These are phyloP conservation scores for Acanthococcus lagerstroemiae DNA, from an alignment of 2,888 invertebrate genomes.

Conservation along the genomic window DNA sequence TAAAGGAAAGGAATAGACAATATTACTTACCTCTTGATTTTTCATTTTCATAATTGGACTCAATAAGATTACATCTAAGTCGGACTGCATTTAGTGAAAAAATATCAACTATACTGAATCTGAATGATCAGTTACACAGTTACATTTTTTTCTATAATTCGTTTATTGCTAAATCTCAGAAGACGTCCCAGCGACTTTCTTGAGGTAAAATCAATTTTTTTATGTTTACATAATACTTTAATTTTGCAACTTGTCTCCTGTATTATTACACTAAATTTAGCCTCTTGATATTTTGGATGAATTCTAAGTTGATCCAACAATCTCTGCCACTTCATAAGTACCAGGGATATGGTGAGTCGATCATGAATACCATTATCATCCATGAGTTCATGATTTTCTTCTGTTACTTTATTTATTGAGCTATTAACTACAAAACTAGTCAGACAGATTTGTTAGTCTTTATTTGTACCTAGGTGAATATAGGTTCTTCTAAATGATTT, in stretches of 20 bases:
- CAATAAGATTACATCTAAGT: conserved; percentile 21
- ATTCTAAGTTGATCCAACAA: conserved; percentile 15
- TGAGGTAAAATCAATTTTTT: no score
- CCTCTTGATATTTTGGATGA: not conserved
- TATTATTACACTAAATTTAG: conserved; percentile 12
- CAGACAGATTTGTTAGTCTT: not conserved
- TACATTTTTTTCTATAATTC: conserved; percentile 13
- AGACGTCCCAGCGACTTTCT: no score
- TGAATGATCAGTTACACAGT: no score
- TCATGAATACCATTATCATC: conserved; percentile 1
- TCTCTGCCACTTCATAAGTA: conserved; percentile 1
- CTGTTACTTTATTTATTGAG: not conserved
- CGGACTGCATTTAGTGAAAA: conserved; percentile 8
- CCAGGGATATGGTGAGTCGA: conserved; percentile 9
- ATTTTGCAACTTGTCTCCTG: no score
- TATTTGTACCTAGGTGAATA: not conserved
- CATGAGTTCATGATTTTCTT: not conserved
- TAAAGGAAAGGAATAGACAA: not conserved
- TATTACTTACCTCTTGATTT: not conserved
- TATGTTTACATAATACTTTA: no score
- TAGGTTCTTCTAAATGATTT: not conserved
- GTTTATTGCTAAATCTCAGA: no score
- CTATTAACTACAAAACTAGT: not conserved
- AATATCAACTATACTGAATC: conserved; percentile 2
- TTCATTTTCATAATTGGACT: conserved; percentile 14